phyloP scores from a whole-genome alignment of 92 coral and sea anemone species.

The Pocillopora meandrina region DNA sequence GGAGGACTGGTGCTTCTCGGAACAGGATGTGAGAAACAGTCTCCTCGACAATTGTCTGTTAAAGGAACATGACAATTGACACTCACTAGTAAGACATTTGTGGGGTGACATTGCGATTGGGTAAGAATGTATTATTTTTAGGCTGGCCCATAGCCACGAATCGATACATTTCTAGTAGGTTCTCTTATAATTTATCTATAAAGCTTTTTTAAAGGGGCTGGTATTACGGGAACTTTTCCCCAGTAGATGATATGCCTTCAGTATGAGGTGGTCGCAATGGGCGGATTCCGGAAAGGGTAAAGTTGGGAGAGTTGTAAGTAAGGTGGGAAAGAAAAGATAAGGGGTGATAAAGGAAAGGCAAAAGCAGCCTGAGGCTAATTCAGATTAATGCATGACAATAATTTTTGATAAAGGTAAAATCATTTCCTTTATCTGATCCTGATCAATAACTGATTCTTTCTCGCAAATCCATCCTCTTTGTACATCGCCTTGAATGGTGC shows the following conservation, averaged over 20 bases:
- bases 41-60: constrained; percentile 7
- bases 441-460: not conserved
- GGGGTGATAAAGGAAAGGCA: not conserved
- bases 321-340: not conserved
- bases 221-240: too few species aligned
- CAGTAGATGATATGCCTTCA: too few species aligned
- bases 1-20: not conserved
- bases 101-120: too few species aligned
- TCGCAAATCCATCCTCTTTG: not conserved
- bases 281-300: too few species aligned
- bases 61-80: not conserved
- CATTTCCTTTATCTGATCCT: not conserved
- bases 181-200: too few species aligned
- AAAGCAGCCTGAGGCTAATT: not conserved
- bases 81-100: not conserved
- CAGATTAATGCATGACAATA: too few species aligned
- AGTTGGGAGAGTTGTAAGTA: too few species aligned
- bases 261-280: too few species aligned
- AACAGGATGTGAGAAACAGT: not conserved
- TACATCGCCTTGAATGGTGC: not conserved
- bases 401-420: too few species aligned
- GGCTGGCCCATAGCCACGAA: not conserved
- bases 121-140: too few species aligned
- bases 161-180: too few species aligned
- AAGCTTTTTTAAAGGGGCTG: too few species aligned